Base-by-base conservation (phyloP, 2,888 invertebrate genomes). In the Polydrusus tereticollis region DNA sequence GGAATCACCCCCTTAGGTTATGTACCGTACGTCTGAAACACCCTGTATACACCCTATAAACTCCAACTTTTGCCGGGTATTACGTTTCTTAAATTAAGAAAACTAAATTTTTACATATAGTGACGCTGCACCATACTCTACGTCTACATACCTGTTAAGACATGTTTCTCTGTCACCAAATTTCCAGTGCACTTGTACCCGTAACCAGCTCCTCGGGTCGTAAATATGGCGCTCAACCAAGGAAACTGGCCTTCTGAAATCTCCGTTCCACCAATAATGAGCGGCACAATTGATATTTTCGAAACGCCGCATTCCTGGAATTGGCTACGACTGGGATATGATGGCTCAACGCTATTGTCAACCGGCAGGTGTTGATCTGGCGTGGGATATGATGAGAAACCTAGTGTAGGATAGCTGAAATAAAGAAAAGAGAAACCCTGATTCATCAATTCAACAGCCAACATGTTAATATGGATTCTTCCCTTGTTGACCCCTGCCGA, bases 61-160 rank as follows among this genome's bases (percentile, higher is more conserved):
- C n/a, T n/a, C n/a, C n/a, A n/a, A n/a, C n/a, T n/a, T n/a, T n/a
- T n/a, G n/a, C n/a, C n/a, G n/a, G n/a, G n/a, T n/a, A n/a, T n/a
- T n/a, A n/a, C n/a, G n/a, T n/a, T n/a, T n/a, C n/a, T n/a, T n/a
- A n/a, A n/a, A n/a, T n/a, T n/a, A n/a, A n/a, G n/a, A n/a, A n/a
- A n/a, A n/a, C n/a, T n/a, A n/a, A n/a, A n/a, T n/a, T n/a, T n/a
- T n/a, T n/a, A n/a, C n/a, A n/a, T n/a, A n/a, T n/a, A n/a, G n/a
- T n/a, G n/a, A n/a, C n/a, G n/a, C n/a, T n/a, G n/a, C n/a, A n/a
- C n/a, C n/a, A n/a, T n/a, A n/a, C n/a, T n/a, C n/a, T n/a, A n/a
- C n/a, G n/a, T n/a, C n/a, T n/a, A n/a, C n/a, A n/a, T 77, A 84
- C 84, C 83, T 76, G 85, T 83, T n/a, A 85, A 36, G 0, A 84